A percentile compares a stretch with the other conserved stretches of the same genome.
phyloP scores from a whole-genome alignment of 2,113 vertebrate species.

The Trogon melanurus region DNA sequence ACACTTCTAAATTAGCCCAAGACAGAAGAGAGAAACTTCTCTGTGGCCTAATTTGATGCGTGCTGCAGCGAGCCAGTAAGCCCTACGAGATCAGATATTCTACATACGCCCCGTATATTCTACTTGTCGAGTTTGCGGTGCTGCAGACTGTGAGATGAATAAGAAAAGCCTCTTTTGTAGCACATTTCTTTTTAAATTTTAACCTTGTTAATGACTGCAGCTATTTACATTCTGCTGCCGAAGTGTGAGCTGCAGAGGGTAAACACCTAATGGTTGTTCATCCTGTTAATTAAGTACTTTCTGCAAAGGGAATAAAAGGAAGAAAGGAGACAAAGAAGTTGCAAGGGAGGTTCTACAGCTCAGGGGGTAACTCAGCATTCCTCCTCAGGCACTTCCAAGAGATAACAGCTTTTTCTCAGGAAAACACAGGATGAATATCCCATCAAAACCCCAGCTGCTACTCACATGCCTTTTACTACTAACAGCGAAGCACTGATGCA shows the following conservation, averaged over 20 bases:
- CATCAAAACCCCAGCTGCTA: background rate
- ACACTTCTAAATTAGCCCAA: background rate
- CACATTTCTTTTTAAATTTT: conserved; percentile 53
- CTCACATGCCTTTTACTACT: background rate
- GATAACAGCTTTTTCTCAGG: background rate
- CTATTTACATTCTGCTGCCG: conserved; percentile 50
- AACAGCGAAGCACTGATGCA: background rate
- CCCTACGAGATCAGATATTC: background rate
- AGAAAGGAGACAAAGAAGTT: background rate
- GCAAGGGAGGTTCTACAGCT: background rate
- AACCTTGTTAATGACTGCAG: conserved; percentile 35
- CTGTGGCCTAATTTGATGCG: conserved; percentile 15
- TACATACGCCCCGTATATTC: background rate
- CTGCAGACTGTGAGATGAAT: background rate
- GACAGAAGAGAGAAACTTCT: background rate
- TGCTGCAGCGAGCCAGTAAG: background rate
- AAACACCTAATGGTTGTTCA: conserved; percentile 55
- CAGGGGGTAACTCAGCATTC: background rate
- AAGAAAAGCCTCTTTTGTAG: conserved; percentile 38
- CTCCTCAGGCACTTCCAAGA: background rate
- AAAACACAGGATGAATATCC: background rate
- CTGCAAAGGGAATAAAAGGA: background rate
- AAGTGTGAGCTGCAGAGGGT: conserved; percentile 44
- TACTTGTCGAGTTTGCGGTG: background rate
- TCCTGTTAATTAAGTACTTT: conserved; percentile 39